Evolutionary conservation across 2,113 vertebrate genomes (phyloP).

Genomic region (Empidonax alnorum): DNA sequence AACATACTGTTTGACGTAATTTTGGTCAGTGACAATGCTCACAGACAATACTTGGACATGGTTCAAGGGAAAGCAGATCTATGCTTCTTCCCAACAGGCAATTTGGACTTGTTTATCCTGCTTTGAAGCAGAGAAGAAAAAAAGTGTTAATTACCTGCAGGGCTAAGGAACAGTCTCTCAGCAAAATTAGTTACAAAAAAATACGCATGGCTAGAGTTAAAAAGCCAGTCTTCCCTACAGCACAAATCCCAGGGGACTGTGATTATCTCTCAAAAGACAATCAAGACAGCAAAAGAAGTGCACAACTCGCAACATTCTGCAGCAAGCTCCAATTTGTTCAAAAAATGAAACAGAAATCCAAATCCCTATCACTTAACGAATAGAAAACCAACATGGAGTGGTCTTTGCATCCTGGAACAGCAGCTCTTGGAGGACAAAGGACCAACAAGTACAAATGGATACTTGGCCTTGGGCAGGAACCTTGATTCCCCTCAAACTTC

Average conservation of each 20-base stretch:
- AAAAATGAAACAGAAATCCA: neutral
- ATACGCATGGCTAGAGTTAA: neutral
- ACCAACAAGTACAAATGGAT: neutral
- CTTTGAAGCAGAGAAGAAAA: neutral
- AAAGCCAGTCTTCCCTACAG: neutral
- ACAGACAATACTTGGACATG: neutral
- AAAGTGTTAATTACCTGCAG: neutral
- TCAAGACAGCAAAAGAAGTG: neutral
- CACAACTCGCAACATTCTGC: neutral
- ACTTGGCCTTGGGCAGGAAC: neutral
- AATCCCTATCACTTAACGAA: neutral
- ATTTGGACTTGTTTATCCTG: neutral
- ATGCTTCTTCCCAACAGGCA: neutral
- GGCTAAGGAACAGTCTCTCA: neutral
- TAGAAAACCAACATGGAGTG: fast-evolving
- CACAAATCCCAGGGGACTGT: neutral
- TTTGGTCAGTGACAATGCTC: neutral
- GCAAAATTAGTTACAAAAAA: neutral
- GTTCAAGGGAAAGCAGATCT: neutral
- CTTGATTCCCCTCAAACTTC: neutral
- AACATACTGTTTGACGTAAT: neutral
- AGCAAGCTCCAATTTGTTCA: neutral
- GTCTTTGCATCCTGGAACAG: neutral
- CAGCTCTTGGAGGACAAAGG: neutral
- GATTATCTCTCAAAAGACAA: neutral